Evolutionary conservation across 2,113 vertebrate species (phyloP).

Genomic region (Chloropsis hardwickii): DNA sequence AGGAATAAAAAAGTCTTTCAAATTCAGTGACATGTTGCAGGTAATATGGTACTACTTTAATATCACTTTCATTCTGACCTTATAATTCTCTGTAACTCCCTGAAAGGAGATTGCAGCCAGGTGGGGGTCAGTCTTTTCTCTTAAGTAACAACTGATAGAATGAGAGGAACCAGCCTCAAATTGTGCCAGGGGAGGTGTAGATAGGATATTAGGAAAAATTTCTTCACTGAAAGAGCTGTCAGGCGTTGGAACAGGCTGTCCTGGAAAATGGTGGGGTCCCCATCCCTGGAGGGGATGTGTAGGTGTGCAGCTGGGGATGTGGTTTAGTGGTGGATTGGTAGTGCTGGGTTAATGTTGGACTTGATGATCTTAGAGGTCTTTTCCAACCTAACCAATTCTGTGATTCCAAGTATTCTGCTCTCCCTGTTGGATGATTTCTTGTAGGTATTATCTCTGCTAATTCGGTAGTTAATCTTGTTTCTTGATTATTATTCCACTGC

Average conservation of each 20-base stretch:
- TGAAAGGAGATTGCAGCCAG: neutral
- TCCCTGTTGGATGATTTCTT: neutral
- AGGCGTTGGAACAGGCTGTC: neutral
- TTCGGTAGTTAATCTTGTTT: constrained; percentile 45
- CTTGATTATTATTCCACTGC: constrained; percentile 44
- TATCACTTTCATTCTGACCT: neutral
- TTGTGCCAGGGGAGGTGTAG: neutral
- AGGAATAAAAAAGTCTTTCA: neutral
- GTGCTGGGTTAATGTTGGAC: neutral
- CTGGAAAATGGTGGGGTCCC: neutral
- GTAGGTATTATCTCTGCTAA: constrained; percentile 16
- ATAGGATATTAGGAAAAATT: neutral
- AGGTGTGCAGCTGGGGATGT: neutral
- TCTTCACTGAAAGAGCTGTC: neutral
- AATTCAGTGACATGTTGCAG: neutral
- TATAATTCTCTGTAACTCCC: neutral
- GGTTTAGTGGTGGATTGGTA: neutral
- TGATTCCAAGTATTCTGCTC: neutral
- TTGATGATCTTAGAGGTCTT: neutral
- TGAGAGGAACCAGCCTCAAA: neutral
- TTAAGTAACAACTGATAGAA: neutral
- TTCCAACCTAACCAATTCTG: neutral
- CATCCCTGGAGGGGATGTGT: neutral
- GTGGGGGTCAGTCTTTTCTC: neutral
- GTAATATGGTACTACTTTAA: neutral